Base-by-base conservation (phyloP, 2,113 vertebrate species). In the Mesoclemmys tuberculata region DNA sequence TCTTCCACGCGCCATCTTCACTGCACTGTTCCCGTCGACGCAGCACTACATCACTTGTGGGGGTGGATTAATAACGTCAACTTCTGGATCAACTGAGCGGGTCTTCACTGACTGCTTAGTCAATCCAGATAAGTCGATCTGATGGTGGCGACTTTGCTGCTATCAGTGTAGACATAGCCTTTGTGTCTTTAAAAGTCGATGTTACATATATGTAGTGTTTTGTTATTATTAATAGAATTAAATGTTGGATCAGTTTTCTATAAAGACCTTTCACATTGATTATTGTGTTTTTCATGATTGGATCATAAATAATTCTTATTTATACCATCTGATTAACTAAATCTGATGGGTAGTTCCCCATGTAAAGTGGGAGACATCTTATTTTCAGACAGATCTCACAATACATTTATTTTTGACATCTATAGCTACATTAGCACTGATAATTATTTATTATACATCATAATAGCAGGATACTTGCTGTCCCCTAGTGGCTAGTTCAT, bases 401-500 rank as follows among this genome's bases (percentile, higher is more conserved):
- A 8, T 61, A 31, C 77, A 74, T 80, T 78, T 81, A 26, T 11
- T 3, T 35, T 77, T 96, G 90, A 89, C 3, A 3, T 71, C 52
- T 94, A 31, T 84, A 5, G 1, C 71, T 80, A 12, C 0, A 1
- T 74, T 82, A 14, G 35, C 82, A 54, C 26, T 89, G 31, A 88
- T 82, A 85, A 64, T 46, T 93, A 71, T 87, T 95, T 95, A 90
- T 88, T 93, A 46, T 10, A 16, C 3, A 1, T 82, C 77, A 14
- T 16, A 81, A 31, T 46, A 88, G 38, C 84, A 89, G 35, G 84
- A 82, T 80, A 83, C n/a, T 38, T 95, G 89, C 91, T 91, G 87
- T 82, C 81, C 90, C 58, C 89, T 95, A 84, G 86, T 79, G 90
- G 84, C 44, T 41, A 77, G 31, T 82, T 89, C 1, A 44, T 80